phyloP scores from a whole-genome alignment of 2,888 invertebrate species.

The Bellardia pandia region DNA sequence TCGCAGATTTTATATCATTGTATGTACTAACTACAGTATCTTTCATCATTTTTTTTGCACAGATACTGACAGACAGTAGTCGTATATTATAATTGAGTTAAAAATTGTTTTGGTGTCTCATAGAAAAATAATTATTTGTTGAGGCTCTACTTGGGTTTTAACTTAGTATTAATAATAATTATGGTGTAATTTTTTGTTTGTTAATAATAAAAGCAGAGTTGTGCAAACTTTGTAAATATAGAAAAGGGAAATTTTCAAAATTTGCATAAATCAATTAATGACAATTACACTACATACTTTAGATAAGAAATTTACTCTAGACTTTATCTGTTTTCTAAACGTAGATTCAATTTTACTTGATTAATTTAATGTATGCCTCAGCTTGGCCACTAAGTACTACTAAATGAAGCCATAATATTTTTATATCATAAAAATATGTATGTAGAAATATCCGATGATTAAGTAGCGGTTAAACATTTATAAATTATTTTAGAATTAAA shows the following conservation, averaged over 20 bases:
- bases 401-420: not conserved
- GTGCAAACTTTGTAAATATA: not conserved
- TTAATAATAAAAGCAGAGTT: not conserved
- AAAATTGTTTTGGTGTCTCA: slow-evolving; percentile 5
- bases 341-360: too few species aligned
- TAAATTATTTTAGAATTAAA: slow-evolving; percentile 43
- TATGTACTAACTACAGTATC: slow-evolving; percentile 9
- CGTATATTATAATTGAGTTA: not conserved
- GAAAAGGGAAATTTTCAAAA: not conserved
- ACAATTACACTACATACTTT: too few species aligned
- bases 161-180: not conserved
- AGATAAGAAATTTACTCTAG: too few species aligned
- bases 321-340: too few species aligned
- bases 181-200: not conserved
- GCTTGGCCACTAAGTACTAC: not conserved
- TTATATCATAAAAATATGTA: not conserved
- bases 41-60: slow-evolving; percentile 7
- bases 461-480: slow-evolving; percentile 29
- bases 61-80: slow-evolving; percentile 2
- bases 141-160: slow-evolving; percentile 4
- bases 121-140: slow-evolving; percentile 7
- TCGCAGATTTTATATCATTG: slow-evolving; percentile 33
- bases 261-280: too few species aligned
- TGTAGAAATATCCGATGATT: slow-evolving; percentile 25
- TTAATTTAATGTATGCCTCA: too few species aligned